These are phyloP conservation scores for Cynoglossus semilaevis DNA, from an alignment of 2,113 vertebrate genomes.

Conservation along the genomic window DNA sequence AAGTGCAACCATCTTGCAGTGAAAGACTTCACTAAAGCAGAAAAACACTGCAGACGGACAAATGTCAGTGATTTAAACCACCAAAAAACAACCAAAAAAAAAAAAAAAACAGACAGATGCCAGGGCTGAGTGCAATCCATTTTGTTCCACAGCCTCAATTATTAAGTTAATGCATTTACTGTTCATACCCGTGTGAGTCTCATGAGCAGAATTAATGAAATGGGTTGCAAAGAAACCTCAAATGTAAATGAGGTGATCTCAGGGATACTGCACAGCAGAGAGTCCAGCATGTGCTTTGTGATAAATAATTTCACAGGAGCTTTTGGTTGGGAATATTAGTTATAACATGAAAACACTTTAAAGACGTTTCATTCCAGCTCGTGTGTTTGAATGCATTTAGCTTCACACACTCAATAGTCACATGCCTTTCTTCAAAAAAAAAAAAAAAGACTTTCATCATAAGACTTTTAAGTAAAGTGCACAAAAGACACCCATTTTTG, in stretches of 20 bases:
- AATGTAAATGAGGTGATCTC: constrained; percentile 29
- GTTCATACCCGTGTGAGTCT: constrained; percentile 57
- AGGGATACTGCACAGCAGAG: constrained; percentile 13
- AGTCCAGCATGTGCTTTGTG: constrained; percentile 14
- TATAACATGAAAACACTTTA: no score
- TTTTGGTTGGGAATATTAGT: no score
- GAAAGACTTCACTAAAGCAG: no score
- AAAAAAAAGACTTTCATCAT: no score
- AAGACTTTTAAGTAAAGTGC: constrained; percentile 24
- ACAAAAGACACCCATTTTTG: constrained; percentile 14
- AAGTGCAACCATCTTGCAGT: no score
- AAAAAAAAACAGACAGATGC: constrained; percentile 58
- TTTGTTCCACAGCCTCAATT: constrained; percentile 64
- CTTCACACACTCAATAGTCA: constrained; percentile 1
- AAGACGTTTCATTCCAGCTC: no score
- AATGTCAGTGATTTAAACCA: no score
- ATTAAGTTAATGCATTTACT: constrained; percentile 60
- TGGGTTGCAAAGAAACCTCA: constrained; percentile 38
- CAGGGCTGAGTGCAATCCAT: constrained; percentile 59
- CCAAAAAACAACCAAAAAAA: background rate
- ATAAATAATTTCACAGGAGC: constrained; percentile 5
- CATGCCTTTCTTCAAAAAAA: constrained; percentile 7
- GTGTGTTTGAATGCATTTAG: background rate
- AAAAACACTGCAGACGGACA: no score
- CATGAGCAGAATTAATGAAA: constrained; percentile 67